Percentiles rank a stretch among this genome's conserved stretches.
Evolutionary conservation across 2,888 invertebrate genomes (phyloP).

Genomic region (Yponomeuta malinellus): DNA sequence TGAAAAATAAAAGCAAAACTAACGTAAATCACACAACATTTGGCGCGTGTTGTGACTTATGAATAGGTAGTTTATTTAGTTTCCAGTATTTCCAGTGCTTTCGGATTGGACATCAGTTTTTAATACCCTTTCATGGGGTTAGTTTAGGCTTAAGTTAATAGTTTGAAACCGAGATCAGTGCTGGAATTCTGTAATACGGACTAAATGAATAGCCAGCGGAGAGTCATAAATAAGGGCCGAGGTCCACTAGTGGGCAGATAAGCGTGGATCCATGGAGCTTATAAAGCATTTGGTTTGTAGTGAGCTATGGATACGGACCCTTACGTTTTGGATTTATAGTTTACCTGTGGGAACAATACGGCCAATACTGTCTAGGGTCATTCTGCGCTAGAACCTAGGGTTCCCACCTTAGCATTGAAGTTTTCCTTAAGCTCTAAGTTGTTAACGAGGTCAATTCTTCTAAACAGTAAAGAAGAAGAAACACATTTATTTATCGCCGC

Average conservation of each 20-base stretch:
- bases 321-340: slow-evolving; percentile 27
- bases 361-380: background rate
- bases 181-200: slow-evolving; percentile 39
- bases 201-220: slow-evolving; percentile 56
- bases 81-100: too few relatives aligned
- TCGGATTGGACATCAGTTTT: too few relatives aligned
- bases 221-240: slow-evolving; percentile 52
- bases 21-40: too few relatives aligned
- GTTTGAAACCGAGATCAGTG: background rate
- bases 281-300: slow-evolving; percentile 50
- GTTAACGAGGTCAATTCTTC: too few relatives aligned
- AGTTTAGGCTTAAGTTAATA: background rate
- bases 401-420: background rate
- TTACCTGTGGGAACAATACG: slow-evolving; percentile 27
- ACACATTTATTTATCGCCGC: too few relatives aligned
- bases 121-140: background rate
- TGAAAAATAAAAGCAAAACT: too few relatives aligned
- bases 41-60: too few relatives aligned
- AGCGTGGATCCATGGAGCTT: slow-evolving; percentile 64
- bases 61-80: too few relatives aligned
- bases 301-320: slow-evolving; percentile 35
- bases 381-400: slow-evolving; percentile 1
- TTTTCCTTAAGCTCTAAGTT: too few relatives aligned
- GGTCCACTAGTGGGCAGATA: slow-evolving; percentile 55
- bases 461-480: too few relatives aligned